Conservation (phyloP, 2,113 vertebrate genomes). For the Tyto alba region DNA sequence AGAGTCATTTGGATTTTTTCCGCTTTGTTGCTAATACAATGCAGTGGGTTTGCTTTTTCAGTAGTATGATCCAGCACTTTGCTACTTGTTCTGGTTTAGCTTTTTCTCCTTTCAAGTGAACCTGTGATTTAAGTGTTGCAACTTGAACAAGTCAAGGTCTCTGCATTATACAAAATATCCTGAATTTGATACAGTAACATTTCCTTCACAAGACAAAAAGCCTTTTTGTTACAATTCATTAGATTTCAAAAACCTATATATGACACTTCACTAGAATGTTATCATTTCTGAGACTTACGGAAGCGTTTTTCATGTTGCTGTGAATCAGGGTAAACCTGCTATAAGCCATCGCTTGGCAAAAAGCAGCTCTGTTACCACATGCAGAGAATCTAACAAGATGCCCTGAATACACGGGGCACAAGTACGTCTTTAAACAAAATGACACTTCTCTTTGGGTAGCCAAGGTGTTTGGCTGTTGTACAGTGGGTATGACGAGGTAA, state of each 20-base stretch:
- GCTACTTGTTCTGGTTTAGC: accelerated
- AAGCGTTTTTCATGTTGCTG: neutral
- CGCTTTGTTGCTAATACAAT: neutral
- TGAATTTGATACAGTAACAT: neutral
- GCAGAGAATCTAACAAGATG: neutral
- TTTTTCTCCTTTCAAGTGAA: neutral
- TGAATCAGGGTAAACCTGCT: neutral
- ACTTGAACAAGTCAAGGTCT: neutral
- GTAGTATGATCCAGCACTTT: neutral
- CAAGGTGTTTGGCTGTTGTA: neutral
- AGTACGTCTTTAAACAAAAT: neutral
- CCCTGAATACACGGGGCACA: neutral
- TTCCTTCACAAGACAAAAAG: neutral
- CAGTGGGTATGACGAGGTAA: neutral
- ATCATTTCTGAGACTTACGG: neutral
- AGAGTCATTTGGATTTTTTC: neutral
- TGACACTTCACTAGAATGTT: neutral
- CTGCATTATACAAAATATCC: neutral
- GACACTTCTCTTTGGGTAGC: neutral
- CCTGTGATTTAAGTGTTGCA: accelerated
- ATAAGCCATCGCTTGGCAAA: neutral
- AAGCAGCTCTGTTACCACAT: neutral
- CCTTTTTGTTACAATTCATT: neutral
- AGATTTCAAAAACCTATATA: neutral
- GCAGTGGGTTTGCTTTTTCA: neutral